A percentile compares a stretch with the other conserved stretches of the same genome.
These are phyloP conservation scores for Cynopterus brachyotis DNA, from an alignment of 2,113 vertebrate species.

Conservation along the genomic window DNA sequence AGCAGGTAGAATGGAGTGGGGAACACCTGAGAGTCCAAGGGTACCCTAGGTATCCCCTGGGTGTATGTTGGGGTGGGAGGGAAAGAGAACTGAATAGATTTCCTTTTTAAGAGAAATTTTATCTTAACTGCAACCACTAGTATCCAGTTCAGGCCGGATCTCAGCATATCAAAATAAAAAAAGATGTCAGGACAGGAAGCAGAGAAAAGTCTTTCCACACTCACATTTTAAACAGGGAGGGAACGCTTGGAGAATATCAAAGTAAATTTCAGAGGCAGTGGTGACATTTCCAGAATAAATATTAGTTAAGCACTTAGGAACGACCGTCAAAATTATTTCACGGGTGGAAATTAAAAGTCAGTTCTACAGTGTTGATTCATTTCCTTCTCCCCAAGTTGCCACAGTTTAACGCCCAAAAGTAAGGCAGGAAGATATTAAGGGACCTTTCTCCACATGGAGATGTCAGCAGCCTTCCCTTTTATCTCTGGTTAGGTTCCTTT, in stretches of 20 bases:
- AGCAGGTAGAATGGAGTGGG: background rate
- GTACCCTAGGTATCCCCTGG: background rate
- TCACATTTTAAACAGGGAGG: conserved; percentile 57
- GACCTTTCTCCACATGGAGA: background rate
- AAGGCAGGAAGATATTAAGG: background rate
- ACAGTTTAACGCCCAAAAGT: background rate
- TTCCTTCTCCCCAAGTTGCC: conserved; percentile 54
- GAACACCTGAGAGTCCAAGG: background rate
- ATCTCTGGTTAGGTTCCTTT: conserved; percentile 7
- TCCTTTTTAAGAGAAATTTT: conserved; percentile 24
- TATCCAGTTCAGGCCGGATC: conserved; percentile 20
- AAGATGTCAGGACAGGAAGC: conserved; percentile 4
- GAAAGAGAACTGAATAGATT: background rate
- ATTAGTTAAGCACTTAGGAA: conserved; percentile 63
- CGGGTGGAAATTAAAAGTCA: conserved; percentile 70
- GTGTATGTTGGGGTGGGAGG: background rate
- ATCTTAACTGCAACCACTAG: background rate
- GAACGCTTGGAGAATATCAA: conserved; percentile 57
- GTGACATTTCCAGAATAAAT: conserved; percentile 72
- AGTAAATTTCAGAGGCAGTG: conserved; percentile 68
- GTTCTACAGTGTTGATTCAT: conserved; percentile 41
- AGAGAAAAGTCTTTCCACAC: background rate
- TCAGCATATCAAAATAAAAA: conserved; percentile 5
- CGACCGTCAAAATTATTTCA: conserved; percentile 67
- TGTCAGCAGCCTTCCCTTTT: conserved; percentile 43